A percentile compares a stretch with the other conserved stretches of the same genome.
These are phyloP conservation scores for Gambusia yucatana DNA, from an alignment of 2,797 vertebrate species.

Conservation along the genomic window DNA sequence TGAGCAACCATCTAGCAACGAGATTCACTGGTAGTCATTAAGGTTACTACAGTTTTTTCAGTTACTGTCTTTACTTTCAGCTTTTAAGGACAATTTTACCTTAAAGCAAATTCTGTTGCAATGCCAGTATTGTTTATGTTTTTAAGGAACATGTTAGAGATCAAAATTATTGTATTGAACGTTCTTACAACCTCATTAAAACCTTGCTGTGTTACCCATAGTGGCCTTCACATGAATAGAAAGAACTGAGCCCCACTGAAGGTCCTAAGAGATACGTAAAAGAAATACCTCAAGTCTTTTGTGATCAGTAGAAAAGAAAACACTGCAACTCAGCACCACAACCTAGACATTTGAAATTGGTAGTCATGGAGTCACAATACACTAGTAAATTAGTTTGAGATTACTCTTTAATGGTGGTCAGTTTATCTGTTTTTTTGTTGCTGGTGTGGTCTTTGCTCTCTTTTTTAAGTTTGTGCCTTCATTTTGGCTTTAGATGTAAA, in stretches of 20 bases:
- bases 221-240: background rate
- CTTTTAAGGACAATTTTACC: background rate
- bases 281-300: background rate
- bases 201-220: background rate
- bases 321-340: background rate
- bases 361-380: background rate
- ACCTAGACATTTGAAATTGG: background rate
- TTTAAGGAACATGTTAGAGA: background rate
- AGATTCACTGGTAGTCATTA: background rate
- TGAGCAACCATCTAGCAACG: background rate
- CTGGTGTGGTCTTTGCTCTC: background rate
- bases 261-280: background rate
- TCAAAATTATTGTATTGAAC: background rate
- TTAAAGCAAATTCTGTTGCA: background rate
- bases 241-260: background rate
- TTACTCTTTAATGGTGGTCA: background rate
- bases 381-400: background rate
- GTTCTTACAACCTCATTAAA: background rate
- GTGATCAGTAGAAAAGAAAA: background rate
- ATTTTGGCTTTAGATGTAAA: background rate
- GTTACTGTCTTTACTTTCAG: background rate
- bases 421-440: background rate
- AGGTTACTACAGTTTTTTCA: background rate
- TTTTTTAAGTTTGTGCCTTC: background rate
- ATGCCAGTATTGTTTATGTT: background rate